Conservation (phyloP, 2,113 vertebrate genomes). For the Eurystomus gularis region DNA sequence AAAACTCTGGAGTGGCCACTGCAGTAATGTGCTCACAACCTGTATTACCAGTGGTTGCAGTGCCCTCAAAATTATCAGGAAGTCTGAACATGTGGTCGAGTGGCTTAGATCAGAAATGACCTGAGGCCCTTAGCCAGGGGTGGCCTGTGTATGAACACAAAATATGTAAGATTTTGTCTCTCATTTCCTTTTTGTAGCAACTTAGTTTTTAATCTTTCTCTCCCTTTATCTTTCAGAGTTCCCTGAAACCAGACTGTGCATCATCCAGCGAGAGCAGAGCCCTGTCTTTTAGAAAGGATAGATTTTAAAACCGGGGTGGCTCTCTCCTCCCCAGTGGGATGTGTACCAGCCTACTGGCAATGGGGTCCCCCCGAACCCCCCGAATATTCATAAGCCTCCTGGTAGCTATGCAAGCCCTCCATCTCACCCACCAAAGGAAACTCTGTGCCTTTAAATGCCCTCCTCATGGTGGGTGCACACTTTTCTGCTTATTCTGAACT, state of each 20-base stretch:
- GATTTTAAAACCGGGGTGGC: neutral
- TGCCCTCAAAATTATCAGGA: neutral
- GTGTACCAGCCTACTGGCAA: neutral
- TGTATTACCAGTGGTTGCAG: neutral
- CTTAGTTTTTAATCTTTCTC: neutral
- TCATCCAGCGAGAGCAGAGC: neutral
- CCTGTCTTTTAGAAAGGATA: neutral
- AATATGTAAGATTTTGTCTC: neutral
- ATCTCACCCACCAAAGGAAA: neutral
- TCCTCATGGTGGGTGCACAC: neutral
- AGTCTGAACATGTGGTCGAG: neutral
- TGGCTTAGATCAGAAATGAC: neutral
- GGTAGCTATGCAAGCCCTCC: neutral
- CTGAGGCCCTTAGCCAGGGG: neutral
- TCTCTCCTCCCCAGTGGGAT: neutral
- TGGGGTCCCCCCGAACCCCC: neutral
- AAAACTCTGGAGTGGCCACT: neutral
- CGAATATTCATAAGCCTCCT: neutral
- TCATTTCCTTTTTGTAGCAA: neutral
- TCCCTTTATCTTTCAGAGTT: neutral
- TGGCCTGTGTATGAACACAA: neutral
- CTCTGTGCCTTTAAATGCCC: constrained; percentile 48
- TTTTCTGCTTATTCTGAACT: constrained; percentile 60
- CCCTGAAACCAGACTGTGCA: neutral
- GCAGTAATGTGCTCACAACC: neutral